Evolutionary conservation across 2,113 vertebrate genomes (phyloP).

Genomic region (Nycticebus coucang): DNA sequence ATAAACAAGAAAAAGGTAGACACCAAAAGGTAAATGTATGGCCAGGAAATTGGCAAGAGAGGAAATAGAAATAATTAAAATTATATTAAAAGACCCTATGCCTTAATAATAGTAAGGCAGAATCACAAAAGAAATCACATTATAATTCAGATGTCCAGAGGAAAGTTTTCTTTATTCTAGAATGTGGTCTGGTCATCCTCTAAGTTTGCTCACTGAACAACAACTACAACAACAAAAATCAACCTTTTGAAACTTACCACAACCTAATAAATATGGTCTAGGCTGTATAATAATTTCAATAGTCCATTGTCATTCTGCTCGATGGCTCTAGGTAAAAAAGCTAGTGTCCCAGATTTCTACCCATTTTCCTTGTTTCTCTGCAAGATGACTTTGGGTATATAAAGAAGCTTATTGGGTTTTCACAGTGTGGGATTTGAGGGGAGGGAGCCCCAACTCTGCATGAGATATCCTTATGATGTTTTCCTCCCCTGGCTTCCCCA

Average conservation of each 20-base stretch:
- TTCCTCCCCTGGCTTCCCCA: not conserved
- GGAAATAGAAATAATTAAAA: constrained; percentile 10
- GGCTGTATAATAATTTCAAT: not conserved
- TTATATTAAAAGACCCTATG: not conserved
- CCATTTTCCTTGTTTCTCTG: not conserved
- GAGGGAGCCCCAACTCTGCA: not conserved
- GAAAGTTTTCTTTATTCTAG: constrained; percentile 8
- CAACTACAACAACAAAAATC: not conserved
- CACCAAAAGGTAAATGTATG: not conserved
- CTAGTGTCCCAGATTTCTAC: not conserved
- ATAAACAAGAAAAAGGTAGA: not conserved
- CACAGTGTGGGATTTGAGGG: not conserved
- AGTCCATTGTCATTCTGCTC: not conserved
- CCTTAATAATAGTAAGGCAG: not conserved
- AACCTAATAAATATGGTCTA: not conserved
- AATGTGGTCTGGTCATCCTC: not conserved
- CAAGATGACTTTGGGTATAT: not conserved
- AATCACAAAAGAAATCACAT: not conserved
- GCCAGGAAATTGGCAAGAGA: not conserved
- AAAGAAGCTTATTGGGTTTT: not conserved
- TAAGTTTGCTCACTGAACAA: not conserved
- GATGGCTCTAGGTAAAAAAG: not conserved
- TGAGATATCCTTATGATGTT: not conserved
- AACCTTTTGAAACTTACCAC: not conserved
- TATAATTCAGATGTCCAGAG: not conserved